Evolutionary conservation across 2,113 vertebrate species (phyloP), one percentile per base, ranked within the genome.

Genomic region (Thryonomys swinderianus): DNA sequence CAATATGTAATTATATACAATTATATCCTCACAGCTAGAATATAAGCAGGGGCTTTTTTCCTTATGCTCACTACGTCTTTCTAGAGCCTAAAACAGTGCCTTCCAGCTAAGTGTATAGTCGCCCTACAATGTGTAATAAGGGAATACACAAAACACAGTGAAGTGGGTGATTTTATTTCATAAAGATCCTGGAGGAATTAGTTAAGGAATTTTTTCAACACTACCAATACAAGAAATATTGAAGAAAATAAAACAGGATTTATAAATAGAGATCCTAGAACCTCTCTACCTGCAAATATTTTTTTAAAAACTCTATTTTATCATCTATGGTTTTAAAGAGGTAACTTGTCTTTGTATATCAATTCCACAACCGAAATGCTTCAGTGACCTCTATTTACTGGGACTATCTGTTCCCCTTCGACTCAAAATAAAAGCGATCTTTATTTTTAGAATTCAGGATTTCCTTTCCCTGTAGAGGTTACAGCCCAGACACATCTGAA

Each of bases 401-500:
- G 96, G 96, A 45, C 40, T 3, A 80, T 95, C 91, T 42, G 69
- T 93, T 97, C 92, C 94, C 83, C 85, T 97, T 97, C 95, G 90
- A 62, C 64, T 95, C 97, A 97, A 98, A 98, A 98, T 97, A 96
- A 98, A 97, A 94, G 81, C 80, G 61, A 32, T 69, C 45, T 97
- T 97, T 98, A 98, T 95, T 98, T 98, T 98, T 98, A 98, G 96
- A 97, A 96, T 59, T 74, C 96, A 98, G 98, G 97, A 98, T 97
- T 98, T 98, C 97, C 97, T 97, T 96, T 97, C 79, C 89, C 64
- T 85, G 5, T 13, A 90, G 94, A 96, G 71, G 79, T 93, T 95
- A 91, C 13, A 95, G 90, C 4, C 59, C 88, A 96, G 88, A 73
- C 96, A 97, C 95, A 85, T 86, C 61, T 90, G 5, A 61, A 89